Evolutionary conservation across 1,140 invertebrate genomes (phyloP), one percentile per base, ranked within the genome.

Genomic region (Hormaphis cornu): DNA sequence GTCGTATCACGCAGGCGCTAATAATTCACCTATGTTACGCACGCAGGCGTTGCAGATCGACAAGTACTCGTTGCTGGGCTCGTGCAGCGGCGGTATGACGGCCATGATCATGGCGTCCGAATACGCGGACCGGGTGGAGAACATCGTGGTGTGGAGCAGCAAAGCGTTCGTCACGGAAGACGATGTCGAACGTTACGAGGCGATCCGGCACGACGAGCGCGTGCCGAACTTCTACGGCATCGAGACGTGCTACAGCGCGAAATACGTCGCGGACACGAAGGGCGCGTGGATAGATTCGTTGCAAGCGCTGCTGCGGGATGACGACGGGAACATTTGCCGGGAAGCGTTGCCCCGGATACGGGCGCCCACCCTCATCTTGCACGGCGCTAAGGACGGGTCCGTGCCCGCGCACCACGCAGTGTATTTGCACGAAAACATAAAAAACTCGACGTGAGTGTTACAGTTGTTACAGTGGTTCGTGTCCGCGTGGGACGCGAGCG

Each of bases 11-110:
- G n/a, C n/a, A n/a, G n/a, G n/a, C n/a, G n/a, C n/a, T n/a, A n/a
- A n/a, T n/a, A n/a, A n/a, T n/a, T n/a, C n/a, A n/a, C n/a, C n/a
- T n/a, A n/a, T n/a, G n/a, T n/a, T n/a, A n/a, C n/a, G n/a, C n/a
- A n/a, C n/a, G n/a, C 72, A 86, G 80, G 78, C 77, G 40, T 75
- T 92, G 20, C 82, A 83, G 14, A 80, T 85, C 44, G 74, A 80
- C 0, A 86, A 86, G 73, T 92, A 86, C 79, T 92, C 89, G 0
- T 72, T 94, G 1, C 71, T 93, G 28, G 92, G 93, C 0, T 95
- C 91, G 90, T 91, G 89, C 79, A 90, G 94, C 79, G 92, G 92
- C 44, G 92, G 89, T 3, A 91, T 89, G 37, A 86, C 87, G 8
- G 85, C 83, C 6, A 79, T 94, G 50, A 85, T 93, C 4, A 71